phyloP scores from a whole-genome alignment of 2,113 vertebrate genomes.

The Paradisaea rubra region DNA sequence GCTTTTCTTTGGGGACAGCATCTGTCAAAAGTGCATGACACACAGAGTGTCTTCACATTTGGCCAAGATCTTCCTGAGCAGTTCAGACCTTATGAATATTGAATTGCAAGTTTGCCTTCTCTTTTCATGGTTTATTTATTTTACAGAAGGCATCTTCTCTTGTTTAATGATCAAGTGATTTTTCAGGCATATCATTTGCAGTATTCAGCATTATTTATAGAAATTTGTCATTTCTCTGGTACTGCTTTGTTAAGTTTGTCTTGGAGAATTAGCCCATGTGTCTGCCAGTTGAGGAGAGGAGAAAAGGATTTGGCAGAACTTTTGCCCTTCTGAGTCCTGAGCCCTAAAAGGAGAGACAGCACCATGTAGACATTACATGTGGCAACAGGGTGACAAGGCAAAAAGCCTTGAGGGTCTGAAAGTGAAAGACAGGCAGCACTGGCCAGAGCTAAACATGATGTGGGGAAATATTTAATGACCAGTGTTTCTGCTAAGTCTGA shows the following conservation, averaged over 20 bases:
- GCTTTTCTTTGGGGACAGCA: neutral
- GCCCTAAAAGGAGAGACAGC: neutral
- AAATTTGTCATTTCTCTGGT: neutral
- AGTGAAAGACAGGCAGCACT: neutral
- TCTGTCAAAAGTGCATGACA: neutral
- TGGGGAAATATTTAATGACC: neutral
- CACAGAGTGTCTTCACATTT: neutral
- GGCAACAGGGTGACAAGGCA: neutral
- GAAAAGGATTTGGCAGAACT: neutral
- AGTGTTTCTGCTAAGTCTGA: neutral
- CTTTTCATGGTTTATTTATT: neutral
- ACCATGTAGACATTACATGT: neutral
- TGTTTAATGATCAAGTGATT: neutral
- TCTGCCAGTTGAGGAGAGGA: neutral
- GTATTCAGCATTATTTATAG: conserved; percentile 7
- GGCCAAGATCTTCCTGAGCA: neutral
- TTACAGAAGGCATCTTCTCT: neutral
- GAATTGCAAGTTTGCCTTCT: neutral
- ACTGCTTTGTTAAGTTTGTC: neutral
- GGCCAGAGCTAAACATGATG: neutral
- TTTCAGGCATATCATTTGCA: neutral
- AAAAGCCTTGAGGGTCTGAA: neutral
- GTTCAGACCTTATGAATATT: neutral
- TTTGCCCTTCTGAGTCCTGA: neutral
- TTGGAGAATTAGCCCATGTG: neutral